phyloP scores from a whole-genome alignment of 92 coral and sea anemone species.

The Anthopleura xanthogrammica region DNA sequence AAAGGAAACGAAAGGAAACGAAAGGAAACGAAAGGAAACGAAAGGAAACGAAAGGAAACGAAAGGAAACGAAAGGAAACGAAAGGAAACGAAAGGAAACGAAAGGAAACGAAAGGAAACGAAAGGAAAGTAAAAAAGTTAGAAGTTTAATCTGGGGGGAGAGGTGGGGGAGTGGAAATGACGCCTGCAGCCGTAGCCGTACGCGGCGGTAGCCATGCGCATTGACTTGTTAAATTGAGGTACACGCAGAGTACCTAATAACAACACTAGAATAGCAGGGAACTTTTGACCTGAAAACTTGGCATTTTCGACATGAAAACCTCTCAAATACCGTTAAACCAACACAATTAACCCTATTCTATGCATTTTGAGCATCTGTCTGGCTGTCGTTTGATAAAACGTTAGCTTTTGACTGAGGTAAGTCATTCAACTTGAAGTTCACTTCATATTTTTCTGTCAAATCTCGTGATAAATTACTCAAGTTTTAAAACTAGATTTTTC shows the following conservation, averaged over 20 bases:
- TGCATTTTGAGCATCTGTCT: neutral
- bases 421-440: neutral
- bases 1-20: too few relatives aligned
- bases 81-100: too few relatives aligned
- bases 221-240: neutral
- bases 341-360: neutral
- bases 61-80: too few relatives aligned
- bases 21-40: too few relatives aligned
- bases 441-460: neutral
- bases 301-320: neutral
- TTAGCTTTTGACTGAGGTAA: neutral
- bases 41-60: too few relatives aligned
- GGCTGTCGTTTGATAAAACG: neutral
- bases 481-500: neutral
- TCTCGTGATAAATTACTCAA: neutral
- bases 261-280: conserved; percentile 5
- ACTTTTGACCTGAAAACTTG: neutral
- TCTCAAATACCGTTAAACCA: neutral
- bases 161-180: neutral
- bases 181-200: neutral
- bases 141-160: too few relatives aligned
- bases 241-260: neutral
- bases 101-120: neutral
- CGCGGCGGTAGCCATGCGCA: conserved; percentile 25
- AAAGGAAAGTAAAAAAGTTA: neutral